Conservation (phyloP, 2,113 vertebrate genomes). For the Stictonetta naevosa region DNA sequence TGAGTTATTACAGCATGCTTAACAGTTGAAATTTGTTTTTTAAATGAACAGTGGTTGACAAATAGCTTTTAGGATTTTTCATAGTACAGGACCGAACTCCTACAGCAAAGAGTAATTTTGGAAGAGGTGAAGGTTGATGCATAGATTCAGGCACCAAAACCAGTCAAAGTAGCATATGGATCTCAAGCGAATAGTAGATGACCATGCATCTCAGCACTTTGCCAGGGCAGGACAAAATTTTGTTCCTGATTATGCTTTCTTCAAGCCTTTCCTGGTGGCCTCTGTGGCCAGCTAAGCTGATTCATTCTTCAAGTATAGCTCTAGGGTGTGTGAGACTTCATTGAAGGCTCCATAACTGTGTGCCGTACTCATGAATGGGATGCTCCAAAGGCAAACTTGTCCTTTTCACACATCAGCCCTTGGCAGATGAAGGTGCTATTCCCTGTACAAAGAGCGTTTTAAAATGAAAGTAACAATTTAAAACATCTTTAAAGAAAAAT, state of each 20-base stretch:
- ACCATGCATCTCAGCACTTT: not conserved
- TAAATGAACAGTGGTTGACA: not conserved
- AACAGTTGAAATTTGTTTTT: not conserved
- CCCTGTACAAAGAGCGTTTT: not conserved
- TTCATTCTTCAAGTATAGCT: not conserved
- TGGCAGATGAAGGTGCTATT: not conserved
- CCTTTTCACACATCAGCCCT: not conserved
- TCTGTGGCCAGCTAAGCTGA: not conserved
- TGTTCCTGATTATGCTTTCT: not conserved
- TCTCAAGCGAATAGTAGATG: not conserved
- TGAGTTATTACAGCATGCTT: not conserved
- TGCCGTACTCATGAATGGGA: not conserved
- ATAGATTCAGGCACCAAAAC: not conserved
- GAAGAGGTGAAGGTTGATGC: not conserved
- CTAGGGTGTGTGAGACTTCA: not conserved
- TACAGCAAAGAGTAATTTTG: not conserved
- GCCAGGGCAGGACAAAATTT: not conserved
- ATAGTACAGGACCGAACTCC: not conserved
- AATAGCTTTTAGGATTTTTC: not conserved
- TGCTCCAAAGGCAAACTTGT: not conserved
- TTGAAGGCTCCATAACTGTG: rapidly evolving
- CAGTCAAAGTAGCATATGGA: rapidly evolving
- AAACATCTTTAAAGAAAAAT: not conserved
- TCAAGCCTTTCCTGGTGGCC: no score
- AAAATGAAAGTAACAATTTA: not conserved